Evolutionary conservation across 2,113 vertebrate species (phyloP).

Genomic region (Anhinga rufa): DNA sequence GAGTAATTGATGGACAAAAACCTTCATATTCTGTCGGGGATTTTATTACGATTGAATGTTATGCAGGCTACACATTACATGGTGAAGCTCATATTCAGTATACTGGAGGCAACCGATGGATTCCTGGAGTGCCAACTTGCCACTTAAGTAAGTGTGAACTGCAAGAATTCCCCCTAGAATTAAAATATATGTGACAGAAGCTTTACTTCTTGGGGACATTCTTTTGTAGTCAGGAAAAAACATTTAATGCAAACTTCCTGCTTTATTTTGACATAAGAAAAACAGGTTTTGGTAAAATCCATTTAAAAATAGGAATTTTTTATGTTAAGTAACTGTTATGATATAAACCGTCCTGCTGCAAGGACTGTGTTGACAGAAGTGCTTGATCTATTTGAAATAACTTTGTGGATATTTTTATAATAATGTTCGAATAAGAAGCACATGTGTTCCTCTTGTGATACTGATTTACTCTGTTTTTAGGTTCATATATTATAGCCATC

Average conservation of each 20-base stretch:
- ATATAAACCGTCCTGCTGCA: neutral
- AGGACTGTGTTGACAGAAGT: neutral
- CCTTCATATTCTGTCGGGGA: neutral
- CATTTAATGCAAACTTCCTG: neutral
- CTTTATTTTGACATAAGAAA: neutral
- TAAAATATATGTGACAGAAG: neutral
- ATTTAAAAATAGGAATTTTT: neutral
- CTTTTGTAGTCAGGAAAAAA: neutral
- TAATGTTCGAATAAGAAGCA: neutral
- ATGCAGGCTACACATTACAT: neutral
- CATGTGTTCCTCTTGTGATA: neutral
- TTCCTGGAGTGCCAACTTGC: constrained; percentile 23
- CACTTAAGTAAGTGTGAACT: constrained; percentile 20
- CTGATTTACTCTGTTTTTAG: constrained; percentile 8
- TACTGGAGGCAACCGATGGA: neutral
- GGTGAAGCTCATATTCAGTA: neutral
- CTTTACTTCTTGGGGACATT: neutral
- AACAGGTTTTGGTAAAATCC: neutral
- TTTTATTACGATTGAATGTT: neutral
- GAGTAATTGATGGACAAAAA: neutral
- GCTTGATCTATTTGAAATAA: neutral
- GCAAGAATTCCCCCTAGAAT: neutral
- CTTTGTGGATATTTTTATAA: neutral
- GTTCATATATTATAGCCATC: neutral
- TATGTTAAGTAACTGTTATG: neutral